Percentiles rank a stretch among this genome's conserved stretches.
Evolutionary conservation across 2,113 vertebrate species (phyloP).

Genomic region (Nibea albiflora): DNA sequence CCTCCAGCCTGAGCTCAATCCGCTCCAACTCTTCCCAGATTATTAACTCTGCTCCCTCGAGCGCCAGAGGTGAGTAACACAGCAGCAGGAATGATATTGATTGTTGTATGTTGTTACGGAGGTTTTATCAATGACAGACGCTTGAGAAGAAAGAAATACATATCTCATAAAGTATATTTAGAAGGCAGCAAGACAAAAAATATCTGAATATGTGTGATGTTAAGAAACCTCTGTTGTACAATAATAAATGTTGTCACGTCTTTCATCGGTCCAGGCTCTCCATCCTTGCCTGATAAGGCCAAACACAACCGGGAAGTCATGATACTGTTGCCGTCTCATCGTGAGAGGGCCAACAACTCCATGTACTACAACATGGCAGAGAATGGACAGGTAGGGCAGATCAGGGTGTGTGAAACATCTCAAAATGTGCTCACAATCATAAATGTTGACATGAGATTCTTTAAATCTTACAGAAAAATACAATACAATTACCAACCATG

Average conservation of each 20-base stretch:
- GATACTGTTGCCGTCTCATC: slow-evolving; percentile 91
- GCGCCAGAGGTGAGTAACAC: slow-evolving; percentile 91
- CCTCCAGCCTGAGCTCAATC: slow-evolving; percentile 95
- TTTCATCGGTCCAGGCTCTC: slow-evolving; percentile 88
- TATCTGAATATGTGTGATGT: neutral
- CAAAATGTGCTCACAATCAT: neutral
- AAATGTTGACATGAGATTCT: too few relatives aligned
- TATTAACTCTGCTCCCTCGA: slow-evolving; percentile 94
- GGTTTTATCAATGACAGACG: neutral
- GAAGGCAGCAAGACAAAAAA: neutral
- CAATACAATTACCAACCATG: too few relatives aligned
- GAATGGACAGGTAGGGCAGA: slow-evolving; percentile 90
- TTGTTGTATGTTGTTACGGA: neutral
- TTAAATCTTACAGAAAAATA: too few relatives aligned
- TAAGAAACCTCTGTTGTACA: neutral
- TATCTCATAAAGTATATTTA: neutral
- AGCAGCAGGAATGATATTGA: neutral
- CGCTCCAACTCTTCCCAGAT: slow-evolving; percentile 95
- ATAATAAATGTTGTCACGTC: neutral
- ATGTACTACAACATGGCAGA: slow-evolving; percentile 93
- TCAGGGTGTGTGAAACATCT: neutral
- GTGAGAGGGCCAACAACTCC: slow-evolving; percentile 92
- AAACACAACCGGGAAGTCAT: slow-evolving; percentile 94
- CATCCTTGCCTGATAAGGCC: slow-evolving; percentile 96
- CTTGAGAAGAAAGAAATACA: neutral